Evolutionary conservation across 2,113 vertebrate species (phyloP).

Genomic region (Lepisosteus oculatus): DNA sequence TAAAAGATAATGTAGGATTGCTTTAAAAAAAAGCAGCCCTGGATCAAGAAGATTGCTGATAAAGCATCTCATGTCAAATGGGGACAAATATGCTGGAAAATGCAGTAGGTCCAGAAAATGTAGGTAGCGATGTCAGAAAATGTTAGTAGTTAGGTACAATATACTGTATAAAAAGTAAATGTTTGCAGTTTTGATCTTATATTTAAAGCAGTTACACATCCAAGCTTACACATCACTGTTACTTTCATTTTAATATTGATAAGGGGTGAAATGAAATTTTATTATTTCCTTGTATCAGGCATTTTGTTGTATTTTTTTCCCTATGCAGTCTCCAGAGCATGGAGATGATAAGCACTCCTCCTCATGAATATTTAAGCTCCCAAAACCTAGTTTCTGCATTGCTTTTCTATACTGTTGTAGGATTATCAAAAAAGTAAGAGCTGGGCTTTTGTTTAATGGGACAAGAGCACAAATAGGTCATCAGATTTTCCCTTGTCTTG

Average conservation of each 20-base stretch:
- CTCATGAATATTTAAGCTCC: slow-evolving; percentile 7
- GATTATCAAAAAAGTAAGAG: not conserved
- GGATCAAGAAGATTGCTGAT: slow-evolving; percentile 20
- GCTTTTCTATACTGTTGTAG: not conserved
- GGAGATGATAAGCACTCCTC: slow-evolving; percentile 1
- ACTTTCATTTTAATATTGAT: not conserved
- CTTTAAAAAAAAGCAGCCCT: slow-evolving; percentile 15
- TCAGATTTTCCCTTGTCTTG: not conserved
- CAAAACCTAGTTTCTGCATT: not conserved
- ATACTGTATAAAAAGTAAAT: not conserved
- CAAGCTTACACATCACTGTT: too few relatives aligned
- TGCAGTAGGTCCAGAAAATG: not conserved
- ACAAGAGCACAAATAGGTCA: not conserved
- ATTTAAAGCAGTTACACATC: slow-evolving; percentile 3
- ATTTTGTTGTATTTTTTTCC: slow-evolving; percentile 12
- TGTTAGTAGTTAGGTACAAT: slow-evolving; percentile 13
- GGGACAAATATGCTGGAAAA: not conserved
- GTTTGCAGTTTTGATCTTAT: not conserved
- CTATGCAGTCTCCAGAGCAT: not conserved
- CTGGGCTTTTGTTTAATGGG: not conserved
- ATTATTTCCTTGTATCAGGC: slow-evolving; percentile 7
- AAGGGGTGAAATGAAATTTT: slow-evolving; percentile 13
- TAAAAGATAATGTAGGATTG: slow-evolving; percentile 2
- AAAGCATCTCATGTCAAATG: not conserved
- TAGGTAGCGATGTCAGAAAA: not conserved